Evolutionary conservation across 2,797 vertebrate genomes (phyloP).

Genomic region (Somateria mollissima): DNA sequence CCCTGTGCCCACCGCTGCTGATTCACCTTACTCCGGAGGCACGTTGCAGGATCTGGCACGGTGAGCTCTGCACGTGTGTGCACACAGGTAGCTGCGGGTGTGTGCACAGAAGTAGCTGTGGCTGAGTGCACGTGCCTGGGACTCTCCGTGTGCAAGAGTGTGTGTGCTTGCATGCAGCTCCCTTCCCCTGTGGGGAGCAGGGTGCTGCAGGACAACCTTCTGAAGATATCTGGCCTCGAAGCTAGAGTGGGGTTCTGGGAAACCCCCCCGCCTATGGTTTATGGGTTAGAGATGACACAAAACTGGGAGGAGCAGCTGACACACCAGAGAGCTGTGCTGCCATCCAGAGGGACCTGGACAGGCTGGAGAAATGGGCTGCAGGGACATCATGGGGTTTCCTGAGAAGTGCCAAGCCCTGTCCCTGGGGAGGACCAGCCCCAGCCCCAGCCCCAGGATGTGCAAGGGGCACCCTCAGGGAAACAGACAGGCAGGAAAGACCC

Average conservation of each 20-base stretch:
- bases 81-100: too few relatives aligned
- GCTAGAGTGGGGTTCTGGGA: not conserved
- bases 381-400: too few relatives aligned
- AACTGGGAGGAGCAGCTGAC: too few relatives aligned
- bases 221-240: not conserved
- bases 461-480: too few relatives aligned
- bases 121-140: not conserved
- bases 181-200: not conserved
- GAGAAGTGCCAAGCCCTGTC: too few relatives aligned
- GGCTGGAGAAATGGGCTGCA: too few relatives aligned
- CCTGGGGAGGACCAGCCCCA: too few relatives aligned
- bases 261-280: not conserved
- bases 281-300: too few relatives aligned
- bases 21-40: not conserved
- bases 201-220: not conserved
- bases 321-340: too few relatives aligned
- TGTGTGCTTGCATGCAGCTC: not conserved
- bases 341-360: too few relatives aligned
- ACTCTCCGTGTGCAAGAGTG: not conserved
- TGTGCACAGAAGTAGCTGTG: not conserved
- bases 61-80: fast-evolving
- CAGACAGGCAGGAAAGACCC: too few relatives aligned
- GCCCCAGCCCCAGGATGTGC: too few relatives aligned
- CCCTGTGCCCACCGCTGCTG: not conserved
- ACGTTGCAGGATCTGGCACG: not conserved